Evolutionary conservation across 2,797 vertebrate genomes (phyloP), one percentile per base, ranked within the genome.

Genomic region (Thunnus albacares): DNA sequence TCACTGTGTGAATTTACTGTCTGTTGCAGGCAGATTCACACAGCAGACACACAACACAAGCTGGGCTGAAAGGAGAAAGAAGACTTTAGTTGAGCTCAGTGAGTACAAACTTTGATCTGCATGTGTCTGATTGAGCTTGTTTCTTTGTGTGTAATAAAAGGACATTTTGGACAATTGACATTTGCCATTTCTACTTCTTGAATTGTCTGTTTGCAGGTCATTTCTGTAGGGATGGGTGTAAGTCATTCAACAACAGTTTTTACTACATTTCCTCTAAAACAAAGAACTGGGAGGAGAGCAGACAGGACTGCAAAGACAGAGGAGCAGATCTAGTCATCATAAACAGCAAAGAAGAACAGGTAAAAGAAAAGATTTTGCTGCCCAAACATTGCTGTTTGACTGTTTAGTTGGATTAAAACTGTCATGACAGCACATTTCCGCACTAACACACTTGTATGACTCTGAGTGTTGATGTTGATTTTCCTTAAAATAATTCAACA

Each of bases 301-400:
- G 55, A 33, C 52, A 38, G 22, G 69, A 68, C 75, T 83, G 71
- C 58, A 49, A 2, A 59, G 24, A 66, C 65, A 70, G 47, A 64
- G 52, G 58, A 0, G 45, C 62, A 38, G 63, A 80, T 33, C 77
- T 80, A 24, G 28, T 68, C 43, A 26, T 75, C 24, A 38, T 76
- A 2, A 49, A 67, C 56, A 71, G 22, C 22, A 18, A n/a, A 59
- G 61, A 67, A 22, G 76, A 83, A 49, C 76, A 83, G 76, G 76
- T 83, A 51, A 61, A 20, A 58, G 5, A 45, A 51, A 57, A 12
- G 18, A 66, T 13, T 12, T 22, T 22, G 13, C 24, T 20, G 11
- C 17, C 55, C 7, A 22, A 24, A 58, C 0, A 1, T 41, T 22
- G 43, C 43, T n/a, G 6, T 53, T 53, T 55, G 7, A 18, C 4